Conservation (phyloP, 2,113 vertebrate species). For the Aleadryas rufinucha region DNA sequence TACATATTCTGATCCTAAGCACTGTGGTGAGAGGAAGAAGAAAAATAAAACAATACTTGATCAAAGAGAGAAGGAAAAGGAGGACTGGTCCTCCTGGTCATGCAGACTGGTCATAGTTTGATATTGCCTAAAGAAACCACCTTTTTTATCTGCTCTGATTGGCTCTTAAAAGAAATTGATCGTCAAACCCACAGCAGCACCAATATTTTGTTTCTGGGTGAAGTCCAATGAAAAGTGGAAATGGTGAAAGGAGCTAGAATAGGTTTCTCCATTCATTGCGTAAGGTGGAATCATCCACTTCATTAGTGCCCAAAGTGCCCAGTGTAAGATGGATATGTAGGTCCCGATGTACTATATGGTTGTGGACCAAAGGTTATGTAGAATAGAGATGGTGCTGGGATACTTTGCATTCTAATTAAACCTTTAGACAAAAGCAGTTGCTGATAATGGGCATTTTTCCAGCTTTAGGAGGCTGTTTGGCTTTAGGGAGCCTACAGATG, state of each 20-base stretch:
- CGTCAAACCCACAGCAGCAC: constrained; percentile 81
- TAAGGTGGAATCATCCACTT: constrained; percentile 25
- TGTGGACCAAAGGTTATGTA: constrained; percentile 37
- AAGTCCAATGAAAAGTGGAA: constrained; percentile 34
- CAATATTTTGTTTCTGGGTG: constrained; percentile 53
- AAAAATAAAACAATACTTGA: constrained; percentile 76
- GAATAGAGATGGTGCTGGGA: constrained; percentile 28
- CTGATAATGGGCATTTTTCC: not conserved
- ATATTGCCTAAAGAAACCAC: constrained; percentile 69
- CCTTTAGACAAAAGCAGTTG: constrained; percentile 6
- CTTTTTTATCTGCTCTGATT: constrained; percentile 60
- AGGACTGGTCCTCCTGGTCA: constrained; percentile 71
- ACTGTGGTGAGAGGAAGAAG: constrained; percentile 82
- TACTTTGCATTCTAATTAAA: constrained; percentile 10
- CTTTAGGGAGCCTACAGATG: not conserved
- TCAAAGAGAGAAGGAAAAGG: constrained; percentile 78
- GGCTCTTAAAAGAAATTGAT: constrained; percentile 74
- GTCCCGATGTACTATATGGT: not conserved
- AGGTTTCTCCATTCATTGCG: constrained; percentile 60
- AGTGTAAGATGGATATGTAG: not conserved
- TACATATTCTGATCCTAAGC: constrained; percentile 84
- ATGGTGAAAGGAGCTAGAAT: constrained; percentile 36
- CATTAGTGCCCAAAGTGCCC: not conserved
- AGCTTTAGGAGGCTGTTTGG: constrained; percentile 27
- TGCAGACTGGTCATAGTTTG: constrained; percentile 68